A percentile compares a stretch with the other conserved stretches of the same genome.
phyloP scores from a whole-genome alignment of 2,797 vertebrate species.

The Gephyroberyx darwinii region DNA sequence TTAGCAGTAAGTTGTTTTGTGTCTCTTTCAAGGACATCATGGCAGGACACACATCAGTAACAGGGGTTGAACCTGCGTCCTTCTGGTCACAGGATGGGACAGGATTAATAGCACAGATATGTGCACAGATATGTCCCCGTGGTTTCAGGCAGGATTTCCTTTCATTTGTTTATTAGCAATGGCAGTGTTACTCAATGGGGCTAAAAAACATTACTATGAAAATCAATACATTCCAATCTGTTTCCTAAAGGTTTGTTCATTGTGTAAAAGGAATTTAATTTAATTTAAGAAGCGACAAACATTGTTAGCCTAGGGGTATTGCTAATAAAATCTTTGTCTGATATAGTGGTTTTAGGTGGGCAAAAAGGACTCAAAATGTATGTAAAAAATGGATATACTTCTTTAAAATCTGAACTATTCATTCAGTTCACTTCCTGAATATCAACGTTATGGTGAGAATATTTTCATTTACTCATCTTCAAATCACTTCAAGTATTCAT shows the following conservation, averaged over 20 bases:
- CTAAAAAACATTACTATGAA: too few relatives aligned
- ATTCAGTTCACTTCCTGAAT: not conserved
- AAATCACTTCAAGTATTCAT: not conserved
- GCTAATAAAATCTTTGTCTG: not conserved
- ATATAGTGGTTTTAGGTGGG: not conserved
- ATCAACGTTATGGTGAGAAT: not conserved
- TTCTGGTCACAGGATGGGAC: slow-evolving; percentile 2
- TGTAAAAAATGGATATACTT: not conserved
- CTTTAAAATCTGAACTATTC: too few relatives aligned
- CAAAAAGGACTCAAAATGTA: not conserved
- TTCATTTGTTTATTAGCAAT: too few relatives aligned
- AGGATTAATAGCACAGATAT: too few relatives aligned
- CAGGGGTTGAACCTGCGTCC: not conserved
- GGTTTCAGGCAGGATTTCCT: too few relatives aligned
- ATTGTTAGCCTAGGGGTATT: not conserved
- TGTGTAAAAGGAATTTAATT: too few relatives aligned
- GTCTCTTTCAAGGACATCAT: slow-evolving; percentile 17
- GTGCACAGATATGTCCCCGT: too few relatives aligned
- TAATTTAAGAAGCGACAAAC: too few relatives aligned
- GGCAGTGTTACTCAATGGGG: too few relatives aligned
- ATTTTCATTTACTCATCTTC: not conserved
- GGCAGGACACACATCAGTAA: slow-evolving; percentile 35
- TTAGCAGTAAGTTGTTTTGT: not conserved
- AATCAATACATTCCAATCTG: too few relatives aligned
- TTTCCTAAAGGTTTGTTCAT: too few relatives aligned